Evolutionary conservation across 2,113 vertebrate genomes (phyloP).

Genomic region (Halichoeres trimaculatus): DNA sequence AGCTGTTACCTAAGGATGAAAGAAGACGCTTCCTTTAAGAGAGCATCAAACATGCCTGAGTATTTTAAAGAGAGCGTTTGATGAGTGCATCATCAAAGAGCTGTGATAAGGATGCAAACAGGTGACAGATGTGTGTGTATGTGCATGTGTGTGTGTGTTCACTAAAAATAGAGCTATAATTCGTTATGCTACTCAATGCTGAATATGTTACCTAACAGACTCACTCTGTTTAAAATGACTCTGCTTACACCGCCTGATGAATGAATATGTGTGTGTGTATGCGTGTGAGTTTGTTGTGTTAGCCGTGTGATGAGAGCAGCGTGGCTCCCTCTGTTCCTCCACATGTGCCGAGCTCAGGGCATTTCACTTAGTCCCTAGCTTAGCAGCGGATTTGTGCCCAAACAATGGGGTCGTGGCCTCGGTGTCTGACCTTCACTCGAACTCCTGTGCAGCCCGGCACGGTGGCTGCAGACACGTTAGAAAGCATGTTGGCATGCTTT

Average conservation of each 20-base stretch:
- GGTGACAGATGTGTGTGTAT: not conserved
- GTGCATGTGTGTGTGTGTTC: no score
- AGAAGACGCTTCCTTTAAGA: conserved; percentile 2
- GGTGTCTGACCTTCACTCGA: conserved; percentile 88
- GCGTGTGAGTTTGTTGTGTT: not conserved
- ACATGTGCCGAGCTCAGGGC: conserved; percentile 88
- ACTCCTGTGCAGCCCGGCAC: conserved; percentile 73
- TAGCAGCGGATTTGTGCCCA: conserved; percentile 88
- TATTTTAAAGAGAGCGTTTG: conserved; percentile 21
- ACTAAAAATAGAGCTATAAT: no score
- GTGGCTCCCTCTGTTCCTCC: conserved; percentile 53
- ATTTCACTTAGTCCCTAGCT: conserved; percentile 89
- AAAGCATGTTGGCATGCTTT: conserved; percentile 1
- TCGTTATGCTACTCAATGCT: no score
- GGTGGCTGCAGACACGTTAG: conserved; percentile 28
- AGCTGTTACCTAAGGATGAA: conserved; percentile 28
- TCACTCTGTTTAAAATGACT: not conserved
- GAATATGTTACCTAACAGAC: no score
- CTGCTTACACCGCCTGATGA: conserved; percentile 21
- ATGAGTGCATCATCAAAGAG: conserved; percentile 29
- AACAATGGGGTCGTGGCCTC: conserved; percentile 87
- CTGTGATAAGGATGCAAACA: not conserved
- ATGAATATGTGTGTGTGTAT: conserved; percentile 30
- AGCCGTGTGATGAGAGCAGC: conserved; percentile 19
- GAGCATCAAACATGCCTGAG: conserved; percentile 1